Conservation (phyloP, 2,113 vertebrate species). For the Rattus rattus region DNA sequence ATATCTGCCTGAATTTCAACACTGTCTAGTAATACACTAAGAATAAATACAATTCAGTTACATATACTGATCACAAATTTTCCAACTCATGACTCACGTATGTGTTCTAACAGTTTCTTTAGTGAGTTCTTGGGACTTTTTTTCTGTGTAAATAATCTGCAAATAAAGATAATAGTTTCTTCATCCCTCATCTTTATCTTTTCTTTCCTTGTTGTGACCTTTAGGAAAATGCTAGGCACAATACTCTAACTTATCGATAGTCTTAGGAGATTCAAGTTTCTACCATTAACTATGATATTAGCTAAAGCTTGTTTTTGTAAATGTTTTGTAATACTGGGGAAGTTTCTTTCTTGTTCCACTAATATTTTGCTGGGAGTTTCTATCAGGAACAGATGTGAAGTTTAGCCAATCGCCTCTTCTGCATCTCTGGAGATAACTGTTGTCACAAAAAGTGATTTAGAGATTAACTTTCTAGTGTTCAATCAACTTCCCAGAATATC, state of each 20-base stretch:
- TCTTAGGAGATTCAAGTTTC: neutral
- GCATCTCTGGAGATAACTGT: neutral
- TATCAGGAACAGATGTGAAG: conserved; percentile 35
- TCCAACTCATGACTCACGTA: neutral
- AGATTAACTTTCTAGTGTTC: neutral
- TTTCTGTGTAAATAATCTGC: neutral
- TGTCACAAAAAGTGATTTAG: neutral
- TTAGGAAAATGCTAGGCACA: neutral
- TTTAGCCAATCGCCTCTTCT: conserved; percentile 24
- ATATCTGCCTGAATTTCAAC: neutral
- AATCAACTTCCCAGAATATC: conserved; percentile 9
- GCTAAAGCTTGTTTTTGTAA: neutral
- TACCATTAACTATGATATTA: neutral
- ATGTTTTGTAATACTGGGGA: neutral
- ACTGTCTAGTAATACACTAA: neutral
- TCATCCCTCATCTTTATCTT: neutral
- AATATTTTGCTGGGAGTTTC: neutral
- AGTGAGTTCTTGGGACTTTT: neutral
- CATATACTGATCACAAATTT: neutral
- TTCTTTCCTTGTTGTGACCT: conserved; percentile 9
- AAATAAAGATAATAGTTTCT: conserved; percentile 37
- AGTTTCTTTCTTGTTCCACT: neutral
- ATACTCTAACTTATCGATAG: neutral
- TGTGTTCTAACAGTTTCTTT: conserved; percentile 21
- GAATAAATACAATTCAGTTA: neutral